Percentiles rank a stretch among this genome's conserved stretches.
Evolutionary conservation across 1,140 invertebrate species (phyloP).

Genomic region (Druon quercuslanigerum): DNA sequence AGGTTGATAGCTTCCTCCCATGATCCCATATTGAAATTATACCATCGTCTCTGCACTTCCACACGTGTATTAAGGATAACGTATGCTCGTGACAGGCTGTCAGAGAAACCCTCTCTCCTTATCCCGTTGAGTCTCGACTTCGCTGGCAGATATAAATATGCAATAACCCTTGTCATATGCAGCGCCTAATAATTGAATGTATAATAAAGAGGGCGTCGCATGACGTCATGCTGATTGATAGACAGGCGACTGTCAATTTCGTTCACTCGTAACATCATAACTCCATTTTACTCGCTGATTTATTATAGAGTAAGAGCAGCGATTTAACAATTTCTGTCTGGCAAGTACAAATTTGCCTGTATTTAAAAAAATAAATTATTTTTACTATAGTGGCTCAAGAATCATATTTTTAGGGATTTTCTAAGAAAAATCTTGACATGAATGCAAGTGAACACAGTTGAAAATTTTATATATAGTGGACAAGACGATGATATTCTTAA

Average conservation of each 20-base stretch:
- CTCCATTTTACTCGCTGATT: background rate
- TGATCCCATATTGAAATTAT: conserved; percentile 54
- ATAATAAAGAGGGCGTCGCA: conserved; percentile 74
- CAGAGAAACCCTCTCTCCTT: conserved; percentile 55
- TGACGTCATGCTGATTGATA: conserved; percentile 68
- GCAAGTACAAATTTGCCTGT: background rate
- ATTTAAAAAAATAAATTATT: too few relatives aligned
- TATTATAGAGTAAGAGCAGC: background rate
- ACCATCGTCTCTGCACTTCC: conserved; percentile 44
- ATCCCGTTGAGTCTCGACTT: conserved; percentile 55
- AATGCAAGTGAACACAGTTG: too few relatives aligned
- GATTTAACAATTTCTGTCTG: conserved; percentile 2
- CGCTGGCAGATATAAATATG: conserved; percentile 71
- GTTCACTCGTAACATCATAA: conserved; percentile 44
- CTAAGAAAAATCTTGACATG: too few relatives aligned
- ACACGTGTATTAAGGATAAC: conserved; percentile 66
- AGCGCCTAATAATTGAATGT: conserved; percentile 75
- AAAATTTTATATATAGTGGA: too few relatives aligned
- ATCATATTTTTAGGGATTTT: too few relatives aligned
- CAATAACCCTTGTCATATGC: conserved; percentile 73
- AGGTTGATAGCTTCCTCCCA: conserved; percentile 60
- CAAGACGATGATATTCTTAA: too few relatives aligned
- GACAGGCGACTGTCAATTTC: conserved; percentile 69
- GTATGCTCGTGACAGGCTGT: conserved; percentile 68
- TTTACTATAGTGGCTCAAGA: too few relatives aligned